These are phyloP conservation scores for Corbicula japonica DNA, from an alignment of 2,888 invertebrate genomes.

Conservation along the genomic window DNA sequence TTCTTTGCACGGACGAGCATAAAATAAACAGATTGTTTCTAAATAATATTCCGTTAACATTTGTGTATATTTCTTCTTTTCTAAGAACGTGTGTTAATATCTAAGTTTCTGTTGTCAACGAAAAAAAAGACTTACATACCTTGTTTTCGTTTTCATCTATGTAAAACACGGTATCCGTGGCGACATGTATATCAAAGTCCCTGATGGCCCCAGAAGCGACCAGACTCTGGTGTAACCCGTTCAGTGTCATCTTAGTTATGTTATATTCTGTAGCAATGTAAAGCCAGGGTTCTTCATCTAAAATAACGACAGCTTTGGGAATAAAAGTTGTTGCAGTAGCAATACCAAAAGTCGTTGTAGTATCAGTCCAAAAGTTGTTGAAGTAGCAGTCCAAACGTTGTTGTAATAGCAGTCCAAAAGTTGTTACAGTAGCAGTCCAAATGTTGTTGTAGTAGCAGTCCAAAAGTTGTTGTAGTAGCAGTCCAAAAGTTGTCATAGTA, in stretches of 20 bases:
- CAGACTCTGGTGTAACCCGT: constrained; percentile 63
- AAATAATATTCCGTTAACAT: no score
- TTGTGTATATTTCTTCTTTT: background rate
- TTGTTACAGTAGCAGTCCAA: no score
- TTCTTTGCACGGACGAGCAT: no score
- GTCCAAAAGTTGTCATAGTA: no score
- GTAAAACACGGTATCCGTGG: constrained; percentile 76
- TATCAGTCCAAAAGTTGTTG: background rate
- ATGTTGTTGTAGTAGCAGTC: no score
- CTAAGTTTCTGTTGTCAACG: background rate
- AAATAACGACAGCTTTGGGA: no score
- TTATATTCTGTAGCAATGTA: constrained; percentile 70
- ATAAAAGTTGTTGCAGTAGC: background rate
- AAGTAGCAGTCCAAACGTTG: no score
- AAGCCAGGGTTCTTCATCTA: constrained; percentile 71
- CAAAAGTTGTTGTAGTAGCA: no score
- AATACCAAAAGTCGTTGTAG: background rate
- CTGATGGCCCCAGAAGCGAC: constrained; percentile 61
- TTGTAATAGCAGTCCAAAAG: no score
- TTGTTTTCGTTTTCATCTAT: constrained; percentile 74
- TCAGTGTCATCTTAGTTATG: constrained; percentile 72
- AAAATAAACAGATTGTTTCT: no score
- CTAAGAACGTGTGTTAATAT: no score
- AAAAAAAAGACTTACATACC: constrained; percentile 56
- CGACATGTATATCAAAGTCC: constrained; percentile 77